These are phyloP conservation scores for Cephalopholis sonnerati DNA, from an alignment of 2,113 vertebrate genomes.

Conservation along the genomic window DNA sequence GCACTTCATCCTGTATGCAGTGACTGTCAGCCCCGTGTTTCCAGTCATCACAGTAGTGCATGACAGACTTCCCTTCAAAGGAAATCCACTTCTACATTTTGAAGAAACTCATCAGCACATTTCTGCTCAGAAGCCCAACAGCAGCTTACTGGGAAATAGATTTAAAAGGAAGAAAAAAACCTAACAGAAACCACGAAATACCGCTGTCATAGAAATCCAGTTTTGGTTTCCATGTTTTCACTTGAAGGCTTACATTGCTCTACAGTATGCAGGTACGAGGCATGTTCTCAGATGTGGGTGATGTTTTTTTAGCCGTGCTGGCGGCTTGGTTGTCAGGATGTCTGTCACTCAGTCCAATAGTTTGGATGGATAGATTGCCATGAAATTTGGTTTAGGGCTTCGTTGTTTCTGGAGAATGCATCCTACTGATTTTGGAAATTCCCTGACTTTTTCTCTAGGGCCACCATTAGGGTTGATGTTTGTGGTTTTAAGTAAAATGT, in stretches of 20 bases:
- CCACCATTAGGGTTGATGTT: background rate
- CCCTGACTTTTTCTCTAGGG: background rate
- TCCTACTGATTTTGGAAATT: no score
- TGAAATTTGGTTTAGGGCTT: background rate
- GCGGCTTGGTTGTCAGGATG: background rate
- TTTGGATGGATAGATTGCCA: background rate
- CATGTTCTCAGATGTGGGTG: background rate
- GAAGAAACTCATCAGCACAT: slow-evolving; percentile 41
- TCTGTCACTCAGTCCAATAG: background rate
- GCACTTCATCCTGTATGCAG: background rate
- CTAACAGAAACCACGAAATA: background rate
- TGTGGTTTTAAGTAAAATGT: background rate
- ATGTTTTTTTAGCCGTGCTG: background rate
- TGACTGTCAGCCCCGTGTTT: slow-evolving; percentile 14
- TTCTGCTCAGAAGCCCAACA: slow-evolving; percentile 22
- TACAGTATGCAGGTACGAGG: background rate
- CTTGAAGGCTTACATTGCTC: background rate
- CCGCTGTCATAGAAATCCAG: slow-evolving; percentile 13
- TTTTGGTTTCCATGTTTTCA: slow-evolving; percentile 6
- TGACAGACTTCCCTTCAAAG: slow-evolving; percentile 43
- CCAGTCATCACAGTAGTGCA: slow-evolving; percentile 4
- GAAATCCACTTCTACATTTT: slow-evolving; percentile 29
- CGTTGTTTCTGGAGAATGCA: background rate
- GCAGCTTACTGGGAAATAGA: slow-evolving; percentile 17
- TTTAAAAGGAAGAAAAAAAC: background rate